Evolutionary conservation across 2,113 vertebrate genomes (phyloP).

Genomic region (Gymnocephalus cernua): DNA sequence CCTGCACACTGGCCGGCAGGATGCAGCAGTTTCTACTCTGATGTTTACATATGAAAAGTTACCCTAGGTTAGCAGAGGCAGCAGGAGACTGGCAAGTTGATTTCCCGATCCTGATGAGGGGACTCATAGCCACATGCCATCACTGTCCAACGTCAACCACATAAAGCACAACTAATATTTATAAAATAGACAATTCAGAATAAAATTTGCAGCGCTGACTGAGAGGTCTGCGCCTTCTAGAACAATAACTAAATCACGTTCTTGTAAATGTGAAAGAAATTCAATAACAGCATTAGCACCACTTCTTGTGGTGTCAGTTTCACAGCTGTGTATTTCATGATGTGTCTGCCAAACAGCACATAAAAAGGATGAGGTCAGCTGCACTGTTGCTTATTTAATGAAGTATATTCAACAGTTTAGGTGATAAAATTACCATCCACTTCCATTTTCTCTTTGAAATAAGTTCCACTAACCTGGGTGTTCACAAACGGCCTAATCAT

Average conservation of each 20-base stretch:
- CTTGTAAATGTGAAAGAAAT: conserved; percentile 11
- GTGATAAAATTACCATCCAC: not conserved
- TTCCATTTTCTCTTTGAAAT: not conserved
- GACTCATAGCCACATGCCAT: too few relatives aligned
- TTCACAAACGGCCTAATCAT: not conserved
- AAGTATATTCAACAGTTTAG: not conserved
- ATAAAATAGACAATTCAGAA: too few relatives aligned
- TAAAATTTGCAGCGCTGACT: too few relatives aligned
- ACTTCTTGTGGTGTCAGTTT: not conserved
- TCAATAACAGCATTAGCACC: conserved; percentile 2
- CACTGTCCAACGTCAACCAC: too few relatives aligned
- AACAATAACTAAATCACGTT: not conserved
- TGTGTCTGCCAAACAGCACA: not conserved
- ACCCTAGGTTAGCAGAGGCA: too few relatives aligned
- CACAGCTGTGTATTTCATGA: not conserved
- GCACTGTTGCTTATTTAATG: not conserved
- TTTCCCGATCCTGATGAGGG: too few relatives aligned
- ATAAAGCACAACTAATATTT: too few relatives aligned
- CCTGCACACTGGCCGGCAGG: too few relatives aligned
- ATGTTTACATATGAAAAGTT: too few relatives aligned
- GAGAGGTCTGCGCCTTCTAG: too few relatives aligned
- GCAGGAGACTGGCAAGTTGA: too few relatives aligned
- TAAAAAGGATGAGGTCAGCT: not conserved
- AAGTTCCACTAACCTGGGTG: not conserved
- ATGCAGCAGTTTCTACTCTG: too few relatives aligned